Percentiles rank a stretch among this genome's conserved stretches.
These are phyloP conservation scores for Girardinus metallicus DNA, from an alignment of 2,797 vertebrate species.

Conservation along the genomic window DNA sequence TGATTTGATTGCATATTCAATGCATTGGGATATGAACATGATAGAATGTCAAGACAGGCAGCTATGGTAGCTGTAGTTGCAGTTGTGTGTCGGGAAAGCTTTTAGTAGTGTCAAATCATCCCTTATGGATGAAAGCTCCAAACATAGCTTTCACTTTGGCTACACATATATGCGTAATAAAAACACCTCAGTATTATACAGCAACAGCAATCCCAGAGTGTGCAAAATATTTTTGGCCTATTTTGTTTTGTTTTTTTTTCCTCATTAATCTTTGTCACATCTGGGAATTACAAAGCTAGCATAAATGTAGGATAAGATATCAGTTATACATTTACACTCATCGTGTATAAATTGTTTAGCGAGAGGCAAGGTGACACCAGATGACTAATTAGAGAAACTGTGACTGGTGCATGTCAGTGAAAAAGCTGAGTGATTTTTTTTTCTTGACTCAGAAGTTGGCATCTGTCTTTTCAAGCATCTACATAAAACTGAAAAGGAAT, in stretches of 20 bases:
- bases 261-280: neutral
- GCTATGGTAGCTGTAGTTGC: constrained; percentile 44
- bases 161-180: constrained; percentile 4
- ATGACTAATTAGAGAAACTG: constrained; percentile 52
- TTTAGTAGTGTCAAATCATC: constrained; percentile 56
- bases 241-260: constrained; percentile 5
- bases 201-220: constrained; percentile 8
- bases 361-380: constrained; percentile 37
- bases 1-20: constrained; percentile 74
- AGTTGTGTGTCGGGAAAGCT: constrained; percentile 43
- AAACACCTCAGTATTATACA: constrained; percentile 5
- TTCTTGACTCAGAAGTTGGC: constrained; percentile 42
- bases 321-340: constrained; percentile 28
- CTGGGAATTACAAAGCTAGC: neutral
- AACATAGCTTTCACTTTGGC: constrained; percentile 26
- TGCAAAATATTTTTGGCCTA: constrained; percentile 1
- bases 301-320: constrained; percentile 8
- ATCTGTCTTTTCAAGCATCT: constrained; percentile 52
- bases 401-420: constrained; percentile 56
- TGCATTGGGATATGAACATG: constrained; percentile 69
- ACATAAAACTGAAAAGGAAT: constrained; percentile 51
- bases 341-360: constrained; percentile 33
- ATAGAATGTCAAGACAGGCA: constrained; percentile 62
- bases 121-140: constrained; percentile 20
- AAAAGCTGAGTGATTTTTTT: constrained; percentile 52